Conservation (phyloP, 2,888 invertebrate genomes). For the Amaurobius ferox region DNA sequence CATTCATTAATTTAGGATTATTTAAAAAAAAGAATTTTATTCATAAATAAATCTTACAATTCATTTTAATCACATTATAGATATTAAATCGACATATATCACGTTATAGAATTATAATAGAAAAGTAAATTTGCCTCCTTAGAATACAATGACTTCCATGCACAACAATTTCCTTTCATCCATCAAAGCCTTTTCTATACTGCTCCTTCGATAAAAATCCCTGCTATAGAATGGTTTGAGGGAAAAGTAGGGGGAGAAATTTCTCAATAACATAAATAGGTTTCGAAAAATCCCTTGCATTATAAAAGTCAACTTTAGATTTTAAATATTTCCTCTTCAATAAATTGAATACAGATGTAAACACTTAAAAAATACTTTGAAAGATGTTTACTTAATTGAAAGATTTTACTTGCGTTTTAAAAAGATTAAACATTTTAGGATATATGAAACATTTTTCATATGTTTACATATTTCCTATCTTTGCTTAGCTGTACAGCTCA, state of each 20-base stretch:
- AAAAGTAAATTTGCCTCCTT: neutral
- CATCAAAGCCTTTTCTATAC: neutral
- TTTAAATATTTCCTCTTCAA: neutral
- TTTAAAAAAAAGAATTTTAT: no score
- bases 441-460: no score
- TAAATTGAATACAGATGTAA: neutral
- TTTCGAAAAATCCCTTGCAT: neutral
- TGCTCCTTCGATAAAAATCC: neutral
- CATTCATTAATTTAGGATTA: no score
- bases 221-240: neutral
- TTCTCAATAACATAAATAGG: neutral
- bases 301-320: neutral
- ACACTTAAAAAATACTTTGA: neutral
- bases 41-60: no score
- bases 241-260: neutral
- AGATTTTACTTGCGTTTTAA: no score
- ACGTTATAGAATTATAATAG: neutral
- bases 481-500: no score
- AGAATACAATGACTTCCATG: neutral
- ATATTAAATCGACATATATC: no score
- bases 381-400: no score
- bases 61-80: neutral
- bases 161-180: neutral
- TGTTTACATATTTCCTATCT: no score
- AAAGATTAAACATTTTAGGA: no score